phyloP scores from a whole-genome alignment of 2,888 invertebrate genomes.

The Scaptomyza tumidula region DNA sequence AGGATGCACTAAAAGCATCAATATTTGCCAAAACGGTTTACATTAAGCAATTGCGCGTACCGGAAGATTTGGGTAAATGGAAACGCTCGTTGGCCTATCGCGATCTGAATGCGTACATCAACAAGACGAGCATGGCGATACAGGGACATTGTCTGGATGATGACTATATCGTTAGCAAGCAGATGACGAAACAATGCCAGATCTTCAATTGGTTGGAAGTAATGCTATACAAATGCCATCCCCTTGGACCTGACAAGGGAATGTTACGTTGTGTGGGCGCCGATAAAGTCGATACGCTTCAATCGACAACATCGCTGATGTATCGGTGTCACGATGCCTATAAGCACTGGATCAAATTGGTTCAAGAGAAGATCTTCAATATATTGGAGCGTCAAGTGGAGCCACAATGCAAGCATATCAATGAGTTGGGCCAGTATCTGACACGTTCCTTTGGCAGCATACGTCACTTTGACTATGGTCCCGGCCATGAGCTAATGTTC shows the following conservation, averaged over 20 bases:
- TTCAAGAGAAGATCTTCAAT: conserved; percentile 87
- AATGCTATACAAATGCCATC: conserved; percentile 86
- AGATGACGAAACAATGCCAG: conserved; percentile 86
- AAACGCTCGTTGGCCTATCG: conserved; percentile 91
- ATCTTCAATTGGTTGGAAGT: conserved; percentile 90
- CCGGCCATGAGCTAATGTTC: conserved; percentile 98
- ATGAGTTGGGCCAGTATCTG: conserved; percentile 94
- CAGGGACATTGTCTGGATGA: conserved; percentile 90
- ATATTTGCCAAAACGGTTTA: conserved; percentile 18
- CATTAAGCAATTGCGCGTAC: conserved; percentile 16
- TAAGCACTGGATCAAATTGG: conserved; percentile 90
- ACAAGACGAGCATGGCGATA: conserved; percentile 93
- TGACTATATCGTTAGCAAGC: conserved; percentile 86
- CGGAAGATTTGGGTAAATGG: conserved; percentile 47
- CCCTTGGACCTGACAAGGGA: conserved; percentile 22
- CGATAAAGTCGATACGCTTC: neutral
- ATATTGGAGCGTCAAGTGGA: conserved; percentile 88
- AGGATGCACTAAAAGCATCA: conserved; percentile 12
- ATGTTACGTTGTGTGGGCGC: conserved; percentile 18
- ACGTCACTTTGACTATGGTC: conserved; percentile 98
- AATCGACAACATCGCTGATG: conserved; percentile 85
- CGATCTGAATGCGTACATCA: conserved; percentile 93
- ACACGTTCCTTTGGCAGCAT: conserved; percentile 97
- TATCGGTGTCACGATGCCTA: conserved; percentile 90
- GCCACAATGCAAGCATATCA: conserved; percentile 86